A percentile compares a stretch with the other conserved stretches of the same genome.
Conservation (phyloP, 2,113 vertebrate species). For the Oncorhynchus masou region DNA sequence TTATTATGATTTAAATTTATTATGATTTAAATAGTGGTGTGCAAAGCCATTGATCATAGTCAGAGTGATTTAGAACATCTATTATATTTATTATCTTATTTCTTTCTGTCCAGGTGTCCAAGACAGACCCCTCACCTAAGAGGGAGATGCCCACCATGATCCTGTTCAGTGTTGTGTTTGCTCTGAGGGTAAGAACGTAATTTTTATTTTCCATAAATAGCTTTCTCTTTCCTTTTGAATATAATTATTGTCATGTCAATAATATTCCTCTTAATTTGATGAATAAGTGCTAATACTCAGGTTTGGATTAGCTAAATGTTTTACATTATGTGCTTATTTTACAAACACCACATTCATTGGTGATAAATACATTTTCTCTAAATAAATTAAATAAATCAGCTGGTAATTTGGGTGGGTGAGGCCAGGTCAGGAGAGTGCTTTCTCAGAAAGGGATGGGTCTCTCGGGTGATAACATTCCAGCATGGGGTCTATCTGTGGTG, state of each 20-base stretch:
- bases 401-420: constrained; percentile 10
- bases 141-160: constrained; percentile 98
- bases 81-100: background rate
- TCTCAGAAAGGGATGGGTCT: constrained; percentile 37
- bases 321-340: background rate
- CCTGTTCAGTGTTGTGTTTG: constrained; percentile 96
- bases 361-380: background rate
- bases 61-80: constrained; percentile 61
- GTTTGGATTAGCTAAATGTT: background rate
- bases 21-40: background rate
- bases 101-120: constrained; percentile 82
- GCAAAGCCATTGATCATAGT: background rate
- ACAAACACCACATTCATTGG: background rate
- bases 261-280: background rate
- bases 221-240: background rate
- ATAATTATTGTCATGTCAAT: background rate
- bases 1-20: background rate
- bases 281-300: background rate
- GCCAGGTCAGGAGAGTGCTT: background rate
- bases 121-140: constrained; percentile 95
- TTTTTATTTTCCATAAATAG: background rate
- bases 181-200: constrained; percentile 84
- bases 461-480: constrained; percentile 53
- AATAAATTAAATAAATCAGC: constrained; percentile 16
- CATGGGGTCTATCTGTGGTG: constrained; percentile 53